Conservation (phyloP, 1,140 invertebrate species). For the Laupala kohalensis region DNA sequence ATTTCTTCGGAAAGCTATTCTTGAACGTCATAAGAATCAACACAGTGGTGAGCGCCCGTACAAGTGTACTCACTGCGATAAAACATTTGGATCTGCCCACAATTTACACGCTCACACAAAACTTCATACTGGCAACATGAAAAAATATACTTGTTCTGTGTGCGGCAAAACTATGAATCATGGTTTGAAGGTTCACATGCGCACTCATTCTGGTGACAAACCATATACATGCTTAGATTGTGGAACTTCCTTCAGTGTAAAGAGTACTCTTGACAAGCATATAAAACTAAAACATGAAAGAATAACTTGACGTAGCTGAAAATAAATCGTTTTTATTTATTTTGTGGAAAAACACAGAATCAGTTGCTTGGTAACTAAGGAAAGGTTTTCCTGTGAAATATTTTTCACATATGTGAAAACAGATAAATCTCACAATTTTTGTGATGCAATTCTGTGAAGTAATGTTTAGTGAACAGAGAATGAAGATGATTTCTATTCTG, state of each 20-base stretch:
- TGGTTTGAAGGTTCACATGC: slow-evolving; percentile 14
- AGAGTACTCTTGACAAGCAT: slow-evolving; percentile 18
- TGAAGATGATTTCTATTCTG: too few relatives aligned
- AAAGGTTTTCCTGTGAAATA: too few relatives aligned
- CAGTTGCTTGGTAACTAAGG: too few relatives aligned
- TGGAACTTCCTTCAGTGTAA: slow-evolving; percentile 12
- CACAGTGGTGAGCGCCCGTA: slow-evolving; percentile 30
- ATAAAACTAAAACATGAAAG: slow-evolving; percentile 15
- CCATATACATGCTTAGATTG: slow-evolving; percentile 11
- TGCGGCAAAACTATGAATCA: slow-evolving; percentile 12
- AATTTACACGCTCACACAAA: slow-evolving; percentile 20
- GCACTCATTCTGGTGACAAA: slow-evolving; percentile 15
- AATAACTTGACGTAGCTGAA: neutral
- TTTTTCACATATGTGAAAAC: too few relatives aligned
- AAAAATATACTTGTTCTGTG: slow-evolving; percentile 7
- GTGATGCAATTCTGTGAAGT: too few relatives aligned
- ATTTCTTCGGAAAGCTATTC: slow-evolving; percentile 3
- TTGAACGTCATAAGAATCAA: slow-evolving; percentile 9
- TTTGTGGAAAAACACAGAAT: too few relatives aligned
- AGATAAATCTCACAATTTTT: too few relatives aligned
- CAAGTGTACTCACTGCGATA: slow-evolving; percentile 36
- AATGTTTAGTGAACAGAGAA: too few relatives aligned
- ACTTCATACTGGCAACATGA: slow-evolving; percentile 10
- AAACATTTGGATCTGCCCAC: slow-evolving; percentile 34
- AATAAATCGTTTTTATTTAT: too few relatives aligned